These are phyloP conservation scores for Phyllotreta cruciferae DNA, from an alignment of 2,888 invertebrate genomes.

Conservation along the genomic window DNA sequence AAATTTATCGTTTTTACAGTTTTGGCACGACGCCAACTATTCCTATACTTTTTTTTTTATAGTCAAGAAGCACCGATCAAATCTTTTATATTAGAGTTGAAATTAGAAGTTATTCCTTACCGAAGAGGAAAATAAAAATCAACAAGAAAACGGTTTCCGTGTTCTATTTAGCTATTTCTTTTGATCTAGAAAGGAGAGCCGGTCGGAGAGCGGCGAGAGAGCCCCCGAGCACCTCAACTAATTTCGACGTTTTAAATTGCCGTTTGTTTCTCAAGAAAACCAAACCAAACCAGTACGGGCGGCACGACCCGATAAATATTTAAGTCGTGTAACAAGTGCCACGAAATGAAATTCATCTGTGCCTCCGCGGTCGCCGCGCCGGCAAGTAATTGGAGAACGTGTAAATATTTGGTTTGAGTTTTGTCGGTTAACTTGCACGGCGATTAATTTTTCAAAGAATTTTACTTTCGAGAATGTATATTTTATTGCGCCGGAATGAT, in stretches of 20 bases:
- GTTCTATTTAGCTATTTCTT: background rate
- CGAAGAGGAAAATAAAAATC: background rate
- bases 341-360: constrained; percentile 27
- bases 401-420: constrained; percentile 26
- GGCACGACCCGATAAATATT: constrained; percentile 24
- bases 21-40: constrained; percentile 35
- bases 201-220: too few relatives aligned
- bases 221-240: constrained; percentile 5
- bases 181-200: too few relatives aligned
- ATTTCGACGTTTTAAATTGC: constrained; percentile 9
- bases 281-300: background rate
- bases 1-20: constrained; percentile 32
- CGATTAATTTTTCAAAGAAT: constrained; percentile 26
- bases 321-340: constrained; percentile 24
- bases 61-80: constrained; percentile 7
- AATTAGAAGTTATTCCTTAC: too few relatives aligned
- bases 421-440: constrained; percentile 11
- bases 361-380: constrained; percentile 1
- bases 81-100: background rate
- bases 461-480: constrained; percentile 15
- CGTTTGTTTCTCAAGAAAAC: constrained; percentile 10
- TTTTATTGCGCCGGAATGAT: constrained; percentile 7
- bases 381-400: constrained; percentile 19
- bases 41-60: constrained; percentile 8
- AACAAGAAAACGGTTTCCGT: background rate